A percentile compares a stretch with the other conserved stretches of the same genome.
phyloP scores from a whole-genome alignment of 2,888 invertebrate species.

The Monochamus alternatus region DNA sequence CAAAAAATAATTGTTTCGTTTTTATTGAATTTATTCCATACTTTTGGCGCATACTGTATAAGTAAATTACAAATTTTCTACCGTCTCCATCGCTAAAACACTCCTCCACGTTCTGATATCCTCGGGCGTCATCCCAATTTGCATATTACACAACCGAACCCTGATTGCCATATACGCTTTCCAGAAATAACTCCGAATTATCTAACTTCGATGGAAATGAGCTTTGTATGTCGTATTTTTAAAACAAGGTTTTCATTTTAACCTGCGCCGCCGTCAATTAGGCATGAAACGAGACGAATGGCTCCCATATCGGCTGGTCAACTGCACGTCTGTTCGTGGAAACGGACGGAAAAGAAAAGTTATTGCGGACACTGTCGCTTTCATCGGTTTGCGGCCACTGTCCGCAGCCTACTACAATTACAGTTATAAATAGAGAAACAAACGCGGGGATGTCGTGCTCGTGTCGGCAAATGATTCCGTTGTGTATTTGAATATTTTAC shows the following conservation, averaged over 20 bases:
- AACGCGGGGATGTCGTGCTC: background rate
- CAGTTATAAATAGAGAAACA: slow-evolving; percentile 1
- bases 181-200: no score
- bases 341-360: slow-evolving; percentile 27
- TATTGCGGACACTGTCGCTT: slow-evolving; percentile 27
- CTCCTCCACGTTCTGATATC: no score
- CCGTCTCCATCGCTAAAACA: no score
- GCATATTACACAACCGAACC: no score
- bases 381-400: slow-evolving; percentile 14
- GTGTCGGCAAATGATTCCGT: background rate
- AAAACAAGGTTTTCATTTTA: slow-evolving; percentile 10
- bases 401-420: background rate
- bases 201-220: no score
- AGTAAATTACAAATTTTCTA: no score
- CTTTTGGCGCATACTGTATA: no score
- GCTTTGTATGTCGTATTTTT: background rate
- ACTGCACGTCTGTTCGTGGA: background rate
- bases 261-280: background rate
- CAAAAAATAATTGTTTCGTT: no score
- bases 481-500: background rate
- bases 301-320: slow-evolving; percentile 1
- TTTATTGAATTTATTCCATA: no score
- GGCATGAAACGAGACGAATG: background rate
- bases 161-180: no score
- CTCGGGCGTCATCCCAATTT: no score